These are phyloP conservation scores for Xyrichtys novacula DNA, from an alignment of 2,797 vertebrate genomes.

Conservation along the genomic window DNA sequence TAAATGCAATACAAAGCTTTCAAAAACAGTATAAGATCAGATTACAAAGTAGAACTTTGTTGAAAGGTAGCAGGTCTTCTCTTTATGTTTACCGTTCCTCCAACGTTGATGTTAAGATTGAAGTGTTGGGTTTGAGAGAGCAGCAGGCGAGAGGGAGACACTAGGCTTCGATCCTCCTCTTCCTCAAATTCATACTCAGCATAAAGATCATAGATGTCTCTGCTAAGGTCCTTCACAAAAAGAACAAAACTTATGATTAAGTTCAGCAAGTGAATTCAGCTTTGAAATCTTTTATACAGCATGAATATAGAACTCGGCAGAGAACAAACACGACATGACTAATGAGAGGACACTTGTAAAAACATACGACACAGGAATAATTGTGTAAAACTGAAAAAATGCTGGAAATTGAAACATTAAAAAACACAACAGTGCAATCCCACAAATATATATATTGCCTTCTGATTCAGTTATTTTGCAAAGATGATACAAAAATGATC, in stretches of 20 bases:
- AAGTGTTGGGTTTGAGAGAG: slow-evolving; percentile 60
- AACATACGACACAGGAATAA: neutral
- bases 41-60: too few relatives aligned
- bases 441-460: too few relatives aligned
- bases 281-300: neutral
- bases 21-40: too few relatives aligned
- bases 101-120: slow-evolving; percentile 91
- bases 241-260: neutral
- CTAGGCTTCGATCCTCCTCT: slow-evolving; percentile 50
- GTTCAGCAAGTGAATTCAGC: neutral
- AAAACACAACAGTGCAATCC: too few relatives aligned
- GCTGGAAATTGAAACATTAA: too few relatives aligned
- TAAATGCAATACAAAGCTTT: too few relatives aligned
- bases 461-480: too few relatives aligned
- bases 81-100: slow-evolving; percentile 83
- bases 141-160: slow-evolving; percentile 29
- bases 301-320: neutral
- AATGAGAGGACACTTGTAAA: too few relatives aligned
- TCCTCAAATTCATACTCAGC: slow-evolving; percentile 85
- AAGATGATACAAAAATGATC: too few relatives aligned
- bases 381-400: too few relatives aligned
- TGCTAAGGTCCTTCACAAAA: slow-evolving; percentile 65
- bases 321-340: neutral
- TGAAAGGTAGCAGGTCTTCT: neutral
- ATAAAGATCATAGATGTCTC: slow-evolving; percentile 87